A percentile compares a stretch with the other conserved stretches of the same genome.
These are phyloP conservation scores for Loxodonta africana DNA, from an alignment of 2,113 vertebrate genomes.

Conservation along the genomic window DNA sequence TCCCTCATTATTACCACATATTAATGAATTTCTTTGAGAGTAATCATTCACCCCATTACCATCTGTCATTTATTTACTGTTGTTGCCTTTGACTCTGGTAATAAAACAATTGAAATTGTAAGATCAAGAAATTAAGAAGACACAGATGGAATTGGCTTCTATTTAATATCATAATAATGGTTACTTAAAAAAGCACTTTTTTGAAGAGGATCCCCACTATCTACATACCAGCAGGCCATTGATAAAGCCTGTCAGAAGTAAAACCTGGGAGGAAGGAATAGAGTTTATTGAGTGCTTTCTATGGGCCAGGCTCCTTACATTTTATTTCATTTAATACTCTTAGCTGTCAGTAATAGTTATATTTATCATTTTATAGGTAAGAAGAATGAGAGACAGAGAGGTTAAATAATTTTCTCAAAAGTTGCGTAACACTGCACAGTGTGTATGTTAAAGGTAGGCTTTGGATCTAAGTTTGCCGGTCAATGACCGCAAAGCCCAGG, in stretches of 20 bases:
- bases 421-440: neutral
- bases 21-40: neutral
- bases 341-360: neutral
- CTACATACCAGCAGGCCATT: neutral
- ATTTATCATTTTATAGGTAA: neutral
- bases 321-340: neutral
- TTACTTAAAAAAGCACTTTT: neutral
- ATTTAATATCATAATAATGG: neutral
- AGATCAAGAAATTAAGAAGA: neutral
- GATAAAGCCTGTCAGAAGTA: neutral
- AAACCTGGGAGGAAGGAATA: neutral
- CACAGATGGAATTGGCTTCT: neutral
- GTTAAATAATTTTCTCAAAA: neutral
- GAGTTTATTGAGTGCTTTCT: neutral
- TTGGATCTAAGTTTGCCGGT: neutral
- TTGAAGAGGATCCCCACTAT: neutral
- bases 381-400: neutral
- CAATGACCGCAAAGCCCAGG: neutral
- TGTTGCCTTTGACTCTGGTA: neutral
- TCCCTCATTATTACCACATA: neutral
- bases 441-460: neutral
- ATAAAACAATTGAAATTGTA: neutral
- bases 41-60: neutral
- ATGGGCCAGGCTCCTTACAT: neutral
- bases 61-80: neutral